Evolutionary conservation across 2,113 vertebrate species (phyloP).

Genomic region (Glaucomys volans): DNA sequence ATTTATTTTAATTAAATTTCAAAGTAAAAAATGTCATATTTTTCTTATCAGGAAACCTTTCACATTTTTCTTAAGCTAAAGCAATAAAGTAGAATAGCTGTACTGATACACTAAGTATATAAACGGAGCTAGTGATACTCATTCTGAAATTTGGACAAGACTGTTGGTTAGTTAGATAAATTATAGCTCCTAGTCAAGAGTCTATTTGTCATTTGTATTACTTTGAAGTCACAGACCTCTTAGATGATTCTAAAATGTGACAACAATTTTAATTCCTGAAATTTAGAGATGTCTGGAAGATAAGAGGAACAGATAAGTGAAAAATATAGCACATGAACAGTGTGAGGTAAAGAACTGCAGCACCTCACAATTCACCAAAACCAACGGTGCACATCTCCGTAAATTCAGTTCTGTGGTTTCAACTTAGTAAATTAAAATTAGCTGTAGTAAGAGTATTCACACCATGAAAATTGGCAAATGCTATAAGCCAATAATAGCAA

Average conservation of each 20-base stretch:
- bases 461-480: not conserved
- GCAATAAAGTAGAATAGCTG: not conserved
- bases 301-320: not conserved
- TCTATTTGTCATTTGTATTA: not conserved
- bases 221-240: not conserved
- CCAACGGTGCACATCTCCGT: rapidly evolving
- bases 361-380: not conserved
- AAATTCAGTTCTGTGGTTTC: not conserved
- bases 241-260: not conserved
- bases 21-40: not conserved
- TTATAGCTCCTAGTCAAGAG: not conserved
- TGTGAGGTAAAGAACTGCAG: rapidly evolving
- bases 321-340: too few relatives aligned
- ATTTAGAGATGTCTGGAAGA: not conserved
- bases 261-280: not conserved
- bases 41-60: not conserved
- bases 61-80: not conserved
- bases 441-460: too few relatives aligned
- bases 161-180: not conserved
- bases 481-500: not conserved
- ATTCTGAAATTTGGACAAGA: not conserved
- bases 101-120: not conserved
- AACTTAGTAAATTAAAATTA: not conserved
- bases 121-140: not conserved
- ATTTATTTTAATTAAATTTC: not conserved